Percentiles rank a stretch among this genome's conserved stretches.
phyloP scores from a whole-genome alignment of 2,113 vertebrate genomes.

The Athene cunicularia region DNA sequence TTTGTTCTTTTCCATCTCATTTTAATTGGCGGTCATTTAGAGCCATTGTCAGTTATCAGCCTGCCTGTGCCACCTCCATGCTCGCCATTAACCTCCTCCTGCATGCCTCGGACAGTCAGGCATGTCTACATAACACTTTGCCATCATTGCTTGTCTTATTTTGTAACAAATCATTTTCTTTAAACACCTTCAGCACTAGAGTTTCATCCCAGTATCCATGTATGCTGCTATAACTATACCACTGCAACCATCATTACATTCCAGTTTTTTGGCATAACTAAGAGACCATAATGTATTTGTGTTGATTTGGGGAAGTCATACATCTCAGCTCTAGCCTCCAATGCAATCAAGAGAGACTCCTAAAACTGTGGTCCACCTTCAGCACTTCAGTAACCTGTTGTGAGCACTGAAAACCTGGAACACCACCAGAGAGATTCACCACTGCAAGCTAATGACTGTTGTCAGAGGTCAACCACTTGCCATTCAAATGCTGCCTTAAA shows the following conservation, averaged over 20 bases:
- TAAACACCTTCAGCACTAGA: conserved; percentile 71
- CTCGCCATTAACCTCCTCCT: conserved; percentile 83
- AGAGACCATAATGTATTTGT: conserved; percentile 65
- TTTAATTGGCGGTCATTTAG: conserved; percentile 55
- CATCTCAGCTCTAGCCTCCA: conserved; percentile 77
- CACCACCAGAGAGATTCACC: conserved; percentile 71
- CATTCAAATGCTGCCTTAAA: conserved; percentile 87
- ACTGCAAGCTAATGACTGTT: conserved; percentile 75
- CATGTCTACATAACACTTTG: conserved; percentile 73
- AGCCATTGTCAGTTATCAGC: conserved; percentile 60
- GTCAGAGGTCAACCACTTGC: conserved; percentile 79
- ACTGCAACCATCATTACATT: conserved; percentile 77
- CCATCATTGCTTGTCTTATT: conserved; percentile 66
- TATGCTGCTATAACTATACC: conserved; percentile 77
- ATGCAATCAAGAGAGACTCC: conserved; percentile 66
- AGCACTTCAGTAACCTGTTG: conserved; percentile 69
- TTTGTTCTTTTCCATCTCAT: conserved; percentile 31
- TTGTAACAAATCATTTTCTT: conserved; percentile 70
- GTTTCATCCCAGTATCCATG: conserved; percentile 74
- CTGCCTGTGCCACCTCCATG: conserved; percentile 85
- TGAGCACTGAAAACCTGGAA: conserved; percentile 76
- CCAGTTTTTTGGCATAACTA: conserved; percentile 73
- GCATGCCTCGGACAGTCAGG: conserved; percentile 79
- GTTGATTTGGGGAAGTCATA: conserved; percentile 69
- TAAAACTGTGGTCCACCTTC: conserved; percentile 68